phyloP scores from a whole-genome alignment of 2,888 invertebrate genomes.

The Nemurella pictetii region DNA sequence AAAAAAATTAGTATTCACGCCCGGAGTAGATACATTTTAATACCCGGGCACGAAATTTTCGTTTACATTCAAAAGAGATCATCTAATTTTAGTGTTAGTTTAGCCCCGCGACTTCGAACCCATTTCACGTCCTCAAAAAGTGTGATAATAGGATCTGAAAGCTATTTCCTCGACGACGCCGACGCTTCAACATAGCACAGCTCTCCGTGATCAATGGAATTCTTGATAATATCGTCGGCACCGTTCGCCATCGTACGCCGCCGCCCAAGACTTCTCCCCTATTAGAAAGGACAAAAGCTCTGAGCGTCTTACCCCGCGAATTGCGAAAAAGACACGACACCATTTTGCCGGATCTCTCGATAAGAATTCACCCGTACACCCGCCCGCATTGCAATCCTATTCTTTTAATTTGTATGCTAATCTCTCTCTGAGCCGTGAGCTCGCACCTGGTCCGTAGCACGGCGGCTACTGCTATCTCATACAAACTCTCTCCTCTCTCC shows the following conservation, averaged over 20 bases:
- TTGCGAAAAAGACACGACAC: not conserved
- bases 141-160: not conserved
- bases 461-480: too few relatives aligned
- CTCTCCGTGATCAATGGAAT: not conserved
- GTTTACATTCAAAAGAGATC: not conserved
- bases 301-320: not conserved
- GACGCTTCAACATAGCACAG: not conserved
- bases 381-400: not conserved
- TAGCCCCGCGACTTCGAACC: not conserved
- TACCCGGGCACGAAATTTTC: not conserved
- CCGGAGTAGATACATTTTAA: not conserved
- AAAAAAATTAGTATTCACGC: not conserved
- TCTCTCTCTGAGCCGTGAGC: too few relatives aligned
- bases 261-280: not conserved
- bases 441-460: too few relatives aligned
- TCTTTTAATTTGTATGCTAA: not conserved
- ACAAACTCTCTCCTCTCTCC: not conserved
- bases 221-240: not conserved
- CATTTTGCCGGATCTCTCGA: not conserved
- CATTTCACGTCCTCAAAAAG: not conserved
- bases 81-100: not conserved
- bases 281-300: not conserved
- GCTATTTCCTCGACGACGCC: not conserved
- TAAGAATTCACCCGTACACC: not conserved
- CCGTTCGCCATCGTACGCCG: too few relatives aligned